A percentile compares a stretch with the other conserved stretches of the same genome.
These are phyloP conservation scores for Centropristis striata DNA, from an alignment of 2,113 vertebrate species.

Conservation along the genomic window DNA sequence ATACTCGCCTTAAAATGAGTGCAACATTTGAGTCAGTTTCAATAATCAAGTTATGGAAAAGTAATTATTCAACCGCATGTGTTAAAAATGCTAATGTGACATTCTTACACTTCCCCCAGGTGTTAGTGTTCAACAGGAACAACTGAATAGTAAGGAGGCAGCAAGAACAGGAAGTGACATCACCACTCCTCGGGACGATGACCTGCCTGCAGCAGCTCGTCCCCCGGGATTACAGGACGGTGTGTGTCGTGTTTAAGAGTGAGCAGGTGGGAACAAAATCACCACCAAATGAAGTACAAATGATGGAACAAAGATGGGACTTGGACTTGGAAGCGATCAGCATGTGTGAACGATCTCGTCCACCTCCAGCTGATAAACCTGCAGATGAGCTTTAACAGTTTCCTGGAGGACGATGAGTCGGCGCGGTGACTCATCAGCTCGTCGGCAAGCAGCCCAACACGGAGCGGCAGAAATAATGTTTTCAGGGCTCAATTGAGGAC, in stretches of 20 bases:
- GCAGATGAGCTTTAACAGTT: slow-evolving; percentile 4
- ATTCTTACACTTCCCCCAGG: background rate
- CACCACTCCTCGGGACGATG: background rate
- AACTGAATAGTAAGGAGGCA: background rate
- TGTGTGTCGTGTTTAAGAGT: background rate
- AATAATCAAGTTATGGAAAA: too few relatives aligned
- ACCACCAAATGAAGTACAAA: background rate
- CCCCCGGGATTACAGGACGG: too few relatives aligned
- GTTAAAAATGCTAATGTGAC: background rate
- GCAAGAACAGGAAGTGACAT: slow-evolving; percentile 7
- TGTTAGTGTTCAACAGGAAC: background rate
- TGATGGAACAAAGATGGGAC: background rate
- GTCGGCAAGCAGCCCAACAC: slow-evolving; percentile 10
- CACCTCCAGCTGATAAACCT: slow-evolving; percentile 35
- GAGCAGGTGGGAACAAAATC: background rate
- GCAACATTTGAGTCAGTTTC: too few relatives aligned
- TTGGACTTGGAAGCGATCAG: background rate
- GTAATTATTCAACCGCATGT: background rate
- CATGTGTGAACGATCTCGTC: slow-evolving; percentile 9
- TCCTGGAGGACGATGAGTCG: slow-evolving; percentile 31
- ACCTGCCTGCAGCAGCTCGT: background rate
- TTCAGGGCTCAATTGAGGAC: too few relatives aligned
- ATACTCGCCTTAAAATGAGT: too few relatives aligned
- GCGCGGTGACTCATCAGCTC: slow-evolving; percentile 20
- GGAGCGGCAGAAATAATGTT: too few relatives aligned